A percentile compares a stretch with the other conserved stretches of the same genome.
Conservation (phyloP, 2,888 invertebrate genomes). For the Drosophila infuscata region DNA sequence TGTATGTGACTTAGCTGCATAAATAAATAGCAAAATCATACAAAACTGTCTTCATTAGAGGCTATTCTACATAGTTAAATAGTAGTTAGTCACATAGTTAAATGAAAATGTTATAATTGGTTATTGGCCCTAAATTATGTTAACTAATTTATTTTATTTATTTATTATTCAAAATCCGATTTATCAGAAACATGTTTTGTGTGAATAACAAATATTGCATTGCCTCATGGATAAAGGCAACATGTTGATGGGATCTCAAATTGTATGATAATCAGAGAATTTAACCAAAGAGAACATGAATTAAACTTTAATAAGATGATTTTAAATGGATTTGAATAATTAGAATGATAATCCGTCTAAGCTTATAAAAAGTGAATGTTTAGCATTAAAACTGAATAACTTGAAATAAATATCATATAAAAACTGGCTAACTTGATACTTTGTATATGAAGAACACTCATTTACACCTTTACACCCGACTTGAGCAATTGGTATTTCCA, state of each 20-base stretch:
- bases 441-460: not conserved
- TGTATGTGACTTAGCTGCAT: not conserved
- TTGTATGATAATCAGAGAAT: not conserved
- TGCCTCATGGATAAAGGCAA: not conserved
- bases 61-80: not conserved
- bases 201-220: not conserved
- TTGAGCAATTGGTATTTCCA: not conserved
- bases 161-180: too few species aligned
- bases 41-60: not conserved
- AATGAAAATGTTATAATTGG: too few species aligned
- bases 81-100: too few species aligned
- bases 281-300: not conserved
- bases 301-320: too few species aligned
- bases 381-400: not conserved
- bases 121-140: too few species aligned
- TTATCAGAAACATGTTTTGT: not conserved
- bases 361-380: not conserved
- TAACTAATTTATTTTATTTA: too few species aligned
- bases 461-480: not conserved
- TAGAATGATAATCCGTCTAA: not conserved
- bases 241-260: not conserved
- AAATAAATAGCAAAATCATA: not conserved
- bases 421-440: not conserved
- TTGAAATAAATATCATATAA: not conserved
- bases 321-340: not conserved